Base-by-base conservation (phyloP, 2,113 vertebrate species). In the Corythornis madagascariensis region DNA sequence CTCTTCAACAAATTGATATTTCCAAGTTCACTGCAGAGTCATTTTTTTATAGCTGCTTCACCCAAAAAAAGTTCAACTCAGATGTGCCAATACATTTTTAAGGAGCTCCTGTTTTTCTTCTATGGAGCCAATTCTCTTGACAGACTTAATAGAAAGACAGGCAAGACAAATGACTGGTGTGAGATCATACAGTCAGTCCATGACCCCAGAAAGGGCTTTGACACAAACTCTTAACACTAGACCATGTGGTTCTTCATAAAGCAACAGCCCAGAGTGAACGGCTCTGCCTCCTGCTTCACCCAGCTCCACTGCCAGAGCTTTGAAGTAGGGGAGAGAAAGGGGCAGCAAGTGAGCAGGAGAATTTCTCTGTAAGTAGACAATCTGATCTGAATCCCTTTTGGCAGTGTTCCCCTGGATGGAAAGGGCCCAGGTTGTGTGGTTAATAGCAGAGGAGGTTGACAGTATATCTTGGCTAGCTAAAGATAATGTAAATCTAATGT, bases 201-300 rank as follows among this genome's bases (percentile, higher is more conserved):
- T 85, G 94, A 91, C 87, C 89, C 94, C 40, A 75, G 81, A 33
- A 24, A 63, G 64, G 76, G 85, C 78, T 95, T 16, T 80, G 90
- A 33, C 90, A 83, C 66, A 22, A 59, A 21, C 77, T 77, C 73
- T 53, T 57, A 71, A 66, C 89, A 35, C 31, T 8, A 19, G 47
- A 16, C 15, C 86, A 70, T 33, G 1, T 61, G 90, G 2, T 81
- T 7, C 65, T 67, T 28, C 33, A 13, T 31, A 8, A 87, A 42
- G 26, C 75, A 64, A 19, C 25, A 57, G 69, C 60, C 12, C 2
- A 3, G 12, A 63, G 91, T 63, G 45, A 1, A 3, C 6, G 1
- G 75, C 45, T 82, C 21, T 66, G 69, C 66, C 31, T 53, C 75
- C 53, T 0, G 8, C 81, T 65, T 76, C 47, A 9, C 66, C 63